Evolutionary conservation across 2,888 invertebrate species (phyloP), one percentile per base, ranked within the genome.

Genomic region (Hydriomena furcata): DNA sequence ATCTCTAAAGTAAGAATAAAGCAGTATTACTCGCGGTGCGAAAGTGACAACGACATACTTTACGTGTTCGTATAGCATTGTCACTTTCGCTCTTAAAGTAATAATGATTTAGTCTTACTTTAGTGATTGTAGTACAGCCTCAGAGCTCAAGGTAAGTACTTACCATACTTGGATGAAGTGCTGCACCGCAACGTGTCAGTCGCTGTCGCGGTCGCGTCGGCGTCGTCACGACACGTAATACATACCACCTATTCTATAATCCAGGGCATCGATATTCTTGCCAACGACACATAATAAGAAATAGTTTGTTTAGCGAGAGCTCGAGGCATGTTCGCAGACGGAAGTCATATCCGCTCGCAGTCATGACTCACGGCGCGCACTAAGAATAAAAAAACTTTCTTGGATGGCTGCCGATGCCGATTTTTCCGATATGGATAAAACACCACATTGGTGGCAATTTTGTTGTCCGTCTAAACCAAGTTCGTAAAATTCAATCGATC

Each of bases 311-410:
- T 2, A 63, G 62, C 49, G 7, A 42, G 45, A 47, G 44, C 58
- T 61, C 52, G 65, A 54, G 55, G 58, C 68, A 58, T 67, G 68
- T 58, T 60, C 57, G 60, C 32, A 55, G 56, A 74, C 76, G 80
- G 80, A 80, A 79, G 73, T 44, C 56, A 59, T 73, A 75, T 79
- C 81, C 81, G 76, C 55, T 59, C 56, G 50, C 49, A 52, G 44
- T 53, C 61, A 45, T 66, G 68, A 61, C 44, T 66, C 63, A 66
- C 58, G 55, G 52, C 41, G 52, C 36, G 25, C 43, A 51, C 7
- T 41, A 41, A 51, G 41, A 44, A 55, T 55, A 42, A 46, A 40
- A 52, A 53, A 49, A 49, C 50, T 58, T 49, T 52, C 55, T 55
- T 58, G 45, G 41, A 49, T 38, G 34, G 31, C 20, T 40, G 49